Evolutionary conservation across 2,113 vertebrate genomes (phyloP).

Genomic region (Vireo altiloquus): DNA sequence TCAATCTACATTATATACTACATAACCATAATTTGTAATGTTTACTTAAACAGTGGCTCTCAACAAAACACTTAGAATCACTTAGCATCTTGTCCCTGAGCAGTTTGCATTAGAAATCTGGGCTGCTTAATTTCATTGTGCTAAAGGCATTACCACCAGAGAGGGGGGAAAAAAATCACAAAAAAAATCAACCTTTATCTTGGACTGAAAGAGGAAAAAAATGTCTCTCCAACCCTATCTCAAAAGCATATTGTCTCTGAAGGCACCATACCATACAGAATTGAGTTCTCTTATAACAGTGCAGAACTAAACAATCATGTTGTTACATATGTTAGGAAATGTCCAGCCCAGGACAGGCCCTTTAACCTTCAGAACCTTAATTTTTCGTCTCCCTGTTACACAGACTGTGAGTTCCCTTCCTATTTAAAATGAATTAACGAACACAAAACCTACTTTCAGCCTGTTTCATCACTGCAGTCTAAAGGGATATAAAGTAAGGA

Average conservation of each 20-base stretch:
- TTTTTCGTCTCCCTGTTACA: slow-evolving; percentile 29
- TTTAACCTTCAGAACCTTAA: slow-evolving; percentile 30
- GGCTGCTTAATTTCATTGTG: slow-evolving; percentile 55
- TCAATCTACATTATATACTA: slow-evolving; percentile 55
- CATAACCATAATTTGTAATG: slow-evolving; percentile 70
- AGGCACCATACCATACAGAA: not conserved
- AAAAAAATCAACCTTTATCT: not conserved
- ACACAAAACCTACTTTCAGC: slow-evolving; percentile 60
- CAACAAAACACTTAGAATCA: slow-evolving; percentile 71
- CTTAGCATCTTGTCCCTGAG: slow-evolving; percentile 67
- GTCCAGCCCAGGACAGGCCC: not conserved
- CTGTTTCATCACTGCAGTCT: slow-evolving; percentile 61
- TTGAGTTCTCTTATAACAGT: not conserved
- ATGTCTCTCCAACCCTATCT: not conserved
- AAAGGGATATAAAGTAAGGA: slow-evolving; percentile 65
- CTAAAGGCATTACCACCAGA: not conserved
- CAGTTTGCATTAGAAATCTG: slow-evolving; percentile 63
- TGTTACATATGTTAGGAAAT: not conserved
- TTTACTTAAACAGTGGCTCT: slow-evolving; percentile 74
- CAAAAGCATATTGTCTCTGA: not conserved
- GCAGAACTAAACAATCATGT: not conserved
- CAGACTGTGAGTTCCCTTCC: slow-evolving; percentile 22
- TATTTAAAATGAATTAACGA: slow-evolving; percentile 68
- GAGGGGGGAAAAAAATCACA: not conserved
- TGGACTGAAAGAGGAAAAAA: not conserved